Evolutionary conservation across 2,113 vertebrate genomes (phyloP).

Genomic region (Esox niger): DNA sequence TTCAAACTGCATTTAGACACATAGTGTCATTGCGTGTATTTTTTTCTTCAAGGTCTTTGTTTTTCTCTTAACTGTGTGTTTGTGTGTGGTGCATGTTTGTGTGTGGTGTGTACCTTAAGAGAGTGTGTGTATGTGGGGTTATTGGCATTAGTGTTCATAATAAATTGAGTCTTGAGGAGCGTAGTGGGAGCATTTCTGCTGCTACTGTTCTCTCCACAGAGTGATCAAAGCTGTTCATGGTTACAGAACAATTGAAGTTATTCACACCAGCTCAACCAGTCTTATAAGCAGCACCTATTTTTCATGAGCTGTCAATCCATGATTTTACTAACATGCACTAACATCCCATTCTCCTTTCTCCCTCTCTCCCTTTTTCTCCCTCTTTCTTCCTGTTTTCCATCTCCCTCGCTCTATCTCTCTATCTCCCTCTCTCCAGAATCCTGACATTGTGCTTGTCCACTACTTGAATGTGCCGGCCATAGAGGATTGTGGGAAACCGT

Average conservation of each 20-base stretch:
- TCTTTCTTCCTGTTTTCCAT: neutral
- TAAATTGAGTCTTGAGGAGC: constrained; percentile 44
- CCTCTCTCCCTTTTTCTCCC: neutral
- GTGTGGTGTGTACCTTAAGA: neutral
- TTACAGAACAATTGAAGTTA: constrained; percentile 59
- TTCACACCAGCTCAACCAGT: constrained; percentile 56
- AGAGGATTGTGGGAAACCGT: constrained; percentile 97
- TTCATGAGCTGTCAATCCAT: constrained; percentile 72
- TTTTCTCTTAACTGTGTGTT: constrained; percentile 27
- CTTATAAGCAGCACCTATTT: constrained; percentile 66
- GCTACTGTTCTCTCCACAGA: constrained; percentile 45
- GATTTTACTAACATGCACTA: no score
- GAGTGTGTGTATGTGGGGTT: constrained; percentile 5
- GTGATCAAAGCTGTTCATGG: constrained; percentile 65
- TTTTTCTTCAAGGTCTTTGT: constrained; percentile 78
- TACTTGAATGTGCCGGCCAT: constrained; percentile 99
- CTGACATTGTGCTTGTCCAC: constrained; percentile 97
- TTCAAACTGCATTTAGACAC: constrained; percentile 87
- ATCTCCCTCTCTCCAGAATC: constrained; percentile 80
- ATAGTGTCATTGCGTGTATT: constrained; percentile 87
- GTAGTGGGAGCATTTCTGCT: constrained; percentile 44
- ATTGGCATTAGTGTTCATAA: constrained; percentile 33
- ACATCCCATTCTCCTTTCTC: no score
- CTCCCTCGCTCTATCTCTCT: neutral
- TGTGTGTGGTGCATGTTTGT: constrained; percentile 24